Percentiles rank a stretch among this genome's conserved stretches.
These are phyloP conservation scores for Acrossocheilus fasciatus DNA, from an alignment of 2,797 vertebrate species.

Conservation along the genomic window DNA sequence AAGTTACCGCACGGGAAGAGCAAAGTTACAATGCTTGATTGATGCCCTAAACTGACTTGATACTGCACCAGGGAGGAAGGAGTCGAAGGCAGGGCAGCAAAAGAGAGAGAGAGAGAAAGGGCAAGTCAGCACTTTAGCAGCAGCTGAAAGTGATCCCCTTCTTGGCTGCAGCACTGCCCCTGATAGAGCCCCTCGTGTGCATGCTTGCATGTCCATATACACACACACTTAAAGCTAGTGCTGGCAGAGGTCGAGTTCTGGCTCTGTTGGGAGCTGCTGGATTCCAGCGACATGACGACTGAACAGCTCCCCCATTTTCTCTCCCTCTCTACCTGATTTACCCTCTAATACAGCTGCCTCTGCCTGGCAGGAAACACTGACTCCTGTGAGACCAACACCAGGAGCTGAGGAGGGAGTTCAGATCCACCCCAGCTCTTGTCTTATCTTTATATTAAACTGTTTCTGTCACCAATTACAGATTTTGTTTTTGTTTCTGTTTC, in stretches of 20 bases:
- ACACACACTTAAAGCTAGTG: constrained; percentile 43
- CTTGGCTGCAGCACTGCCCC: constrained; percentile 65
- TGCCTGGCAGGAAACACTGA: constrained; percentile 19
- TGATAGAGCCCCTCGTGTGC: constrained; percentile 64
- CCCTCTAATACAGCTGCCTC: constrained; percentile 16
- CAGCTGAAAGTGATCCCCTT: constrained; percentile 75
- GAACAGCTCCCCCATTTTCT: constrained; percentile 29
- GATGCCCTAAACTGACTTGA: constrained; percentile 51
- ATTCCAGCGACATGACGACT: constrained; percentile 80
- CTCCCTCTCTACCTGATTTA: constrained; percentile 14
- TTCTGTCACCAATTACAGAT: background rate
- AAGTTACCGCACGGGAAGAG: constrained; percentile 36
- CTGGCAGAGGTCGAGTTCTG: constrained; percentile 69
- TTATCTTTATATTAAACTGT: background rate
- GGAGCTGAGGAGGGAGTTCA: constrained; percentile 35
- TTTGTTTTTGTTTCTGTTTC: background rate
- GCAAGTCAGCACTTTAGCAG: constrained; percentile 66
- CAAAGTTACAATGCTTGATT: constrained; percentile 50
- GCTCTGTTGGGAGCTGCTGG: constrained; percentile 68
- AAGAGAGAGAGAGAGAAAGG: constrained; percentile 27
- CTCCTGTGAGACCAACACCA: constrained; percentile 37
- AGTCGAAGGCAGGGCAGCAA: constrained; percentile 31
- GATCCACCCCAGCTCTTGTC: background rate
- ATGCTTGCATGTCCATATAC: constrained; percentile 62
- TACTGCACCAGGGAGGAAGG: constrained; percentile 42